Conservation (phyloP, 2,888 invertebrate species). For the Tetragonula carbonaria region DNA sequence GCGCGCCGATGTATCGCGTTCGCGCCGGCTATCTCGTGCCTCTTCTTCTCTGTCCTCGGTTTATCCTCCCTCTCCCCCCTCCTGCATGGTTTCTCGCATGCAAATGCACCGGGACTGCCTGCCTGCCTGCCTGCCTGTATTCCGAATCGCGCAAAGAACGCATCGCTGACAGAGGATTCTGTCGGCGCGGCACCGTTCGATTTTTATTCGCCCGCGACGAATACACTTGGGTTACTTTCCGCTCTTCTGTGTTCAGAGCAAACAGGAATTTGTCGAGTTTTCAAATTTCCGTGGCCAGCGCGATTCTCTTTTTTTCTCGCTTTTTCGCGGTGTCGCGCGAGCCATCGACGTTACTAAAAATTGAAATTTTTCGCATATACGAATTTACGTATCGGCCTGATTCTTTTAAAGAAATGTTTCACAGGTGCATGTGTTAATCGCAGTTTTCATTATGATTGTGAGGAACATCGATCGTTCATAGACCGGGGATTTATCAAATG, state of each 20-base stretch:
- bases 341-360: neutral
- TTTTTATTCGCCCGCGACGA: conserved; percentile 37
- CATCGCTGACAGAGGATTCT: conserved; percentile 18
- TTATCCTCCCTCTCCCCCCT: neutral
- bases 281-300: conserved; percentile 4
- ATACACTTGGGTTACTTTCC: conserved; percentile 46
- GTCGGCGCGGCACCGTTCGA: conserved; percentile 24
- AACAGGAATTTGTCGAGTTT: conserved; percentile 18
- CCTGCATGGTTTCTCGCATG: conserved; percentile 25
- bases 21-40: conserved; percentile 32
- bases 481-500: neutral
- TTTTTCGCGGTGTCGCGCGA: neutral
- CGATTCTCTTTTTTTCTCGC: neutral
- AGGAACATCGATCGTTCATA: neutral
- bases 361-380: neutral
- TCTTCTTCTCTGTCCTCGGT: conserved; percentile 36
- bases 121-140: conserved; percentile 8
- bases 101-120: conserved; percentile 36
- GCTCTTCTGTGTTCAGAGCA: conserved; percentile 22
- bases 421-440: too few species aligned
- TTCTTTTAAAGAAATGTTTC: neutral
- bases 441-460: neutral
- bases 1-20: conserved; percentile 51
- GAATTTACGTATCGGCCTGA: too few species aligned
- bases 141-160: conserved; percentile 47